These are phyloP conservation scores for Notarius quadriscutis DNA, from an alignment of 2,113 vertebrate species.

Conservation along the genomic window DNA sequence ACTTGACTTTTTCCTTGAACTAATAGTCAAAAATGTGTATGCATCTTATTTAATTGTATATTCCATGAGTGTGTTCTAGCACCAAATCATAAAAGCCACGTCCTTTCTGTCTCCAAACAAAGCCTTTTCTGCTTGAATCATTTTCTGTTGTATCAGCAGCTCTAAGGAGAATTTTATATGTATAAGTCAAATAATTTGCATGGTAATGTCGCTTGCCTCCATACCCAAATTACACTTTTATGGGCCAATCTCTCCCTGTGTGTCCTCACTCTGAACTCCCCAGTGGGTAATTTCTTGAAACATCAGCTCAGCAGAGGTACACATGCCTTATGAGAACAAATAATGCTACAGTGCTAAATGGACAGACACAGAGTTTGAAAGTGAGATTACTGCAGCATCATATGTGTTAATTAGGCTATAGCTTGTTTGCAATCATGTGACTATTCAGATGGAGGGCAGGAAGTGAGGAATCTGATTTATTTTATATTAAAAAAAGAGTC, in stretches of 20 bases:
- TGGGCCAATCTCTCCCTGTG: slow-evolving; percentile 46
- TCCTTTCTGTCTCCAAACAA: slow-evolving; percentile 1
- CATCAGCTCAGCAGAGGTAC: slow-evolving; percentile 40
- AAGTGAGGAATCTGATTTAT: no score
- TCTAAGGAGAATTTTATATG: slow-evolving; percentile 24
- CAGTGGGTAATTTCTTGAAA: slow-evolving; percentile 40
- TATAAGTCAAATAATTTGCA: slow-evolving; percentile 8
- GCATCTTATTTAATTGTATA: not conserved
- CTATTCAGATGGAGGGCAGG: no score
- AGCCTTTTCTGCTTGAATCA: slow-evolving; percentile 1
- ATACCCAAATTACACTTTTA: slow-evolving; percentile 50
- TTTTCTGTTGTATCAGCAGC: slow-evolving; percentile 47
- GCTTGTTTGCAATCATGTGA: no score
- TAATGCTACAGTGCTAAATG: not conserved
- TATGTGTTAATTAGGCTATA: not conserved
- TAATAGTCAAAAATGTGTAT: no score
- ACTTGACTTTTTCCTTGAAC: not conserved
- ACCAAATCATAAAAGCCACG: not conserved
- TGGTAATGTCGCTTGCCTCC: slow-evolving; percentile 32
- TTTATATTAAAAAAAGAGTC: no score
- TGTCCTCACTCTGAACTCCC: slow-evolving; percentile 24
- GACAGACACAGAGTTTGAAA: not conserved
- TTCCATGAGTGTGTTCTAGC: not conserved
- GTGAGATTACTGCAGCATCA: not conserved
- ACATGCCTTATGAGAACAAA: slow-evolving; percentile 39